Percentiles rank a stretch among this genome's conserved stretches.
Conservation (phyloP, 2,113 vertebrate genomes). For the Numenius arquata region DNA sequence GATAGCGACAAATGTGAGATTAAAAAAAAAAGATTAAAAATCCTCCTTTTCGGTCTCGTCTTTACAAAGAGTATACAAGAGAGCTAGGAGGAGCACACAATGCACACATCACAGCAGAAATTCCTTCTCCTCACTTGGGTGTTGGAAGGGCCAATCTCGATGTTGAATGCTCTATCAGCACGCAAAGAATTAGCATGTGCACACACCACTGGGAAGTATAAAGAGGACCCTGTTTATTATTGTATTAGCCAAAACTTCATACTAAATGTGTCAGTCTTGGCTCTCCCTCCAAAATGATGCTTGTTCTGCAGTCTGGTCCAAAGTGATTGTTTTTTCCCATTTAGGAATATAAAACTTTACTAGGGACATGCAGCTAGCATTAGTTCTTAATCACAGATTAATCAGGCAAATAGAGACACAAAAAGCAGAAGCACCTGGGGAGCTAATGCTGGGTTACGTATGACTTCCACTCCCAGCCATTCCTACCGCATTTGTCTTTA, state of each 20-base stretch:
- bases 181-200: neutral
- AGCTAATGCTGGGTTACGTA: neutral
- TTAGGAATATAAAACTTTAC: neutral
- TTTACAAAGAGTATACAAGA: neutral
- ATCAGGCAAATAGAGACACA: neutral
- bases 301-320: neutral
- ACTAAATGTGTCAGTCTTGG: neutral
- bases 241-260: neutral
- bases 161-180: neutral
- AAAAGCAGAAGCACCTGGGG: neutral
- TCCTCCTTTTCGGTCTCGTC: neutral
- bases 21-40: neutral
- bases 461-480: neutral
- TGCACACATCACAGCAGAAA: neutral
- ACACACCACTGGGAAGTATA: neutral
- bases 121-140: neutral
- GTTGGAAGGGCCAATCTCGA: neutral
- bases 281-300: neutral
- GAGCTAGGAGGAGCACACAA: neutral
- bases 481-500: neutral
- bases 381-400: neutral
- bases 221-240: neutral
- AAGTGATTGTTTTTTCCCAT: neutral
- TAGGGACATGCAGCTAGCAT: neutral
- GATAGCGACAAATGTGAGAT: neutral